Conservation (phyloP, 2,113 vertebrate genomes). For the Triplophysa dalaica region DNA sequence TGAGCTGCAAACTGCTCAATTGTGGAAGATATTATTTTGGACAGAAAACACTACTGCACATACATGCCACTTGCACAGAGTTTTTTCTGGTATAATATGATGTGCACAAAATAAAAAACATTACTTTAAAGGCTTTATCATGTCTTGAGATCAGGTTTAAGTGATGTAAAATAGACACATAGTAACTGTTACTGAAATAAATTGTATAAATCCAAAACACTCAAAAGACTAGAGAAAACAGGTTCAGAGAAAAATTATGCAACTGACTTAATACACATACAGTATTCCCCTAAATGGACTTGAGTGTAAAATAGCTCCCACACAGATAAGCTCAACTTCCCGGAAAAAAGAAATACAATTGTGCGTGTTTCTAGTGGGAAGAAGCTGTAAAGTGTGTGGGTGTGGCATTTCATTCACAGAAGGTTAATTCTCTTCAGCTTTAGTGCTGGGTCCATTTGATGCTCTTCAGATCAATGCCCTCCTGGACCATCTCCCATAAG, state of each 20-base stretch:
- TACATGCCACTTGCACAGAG: background rate
- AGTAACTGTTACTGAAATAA: background rate
- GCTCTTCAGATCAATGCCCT: conserved; percentile 94
- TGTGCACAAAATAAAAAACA: background rate
- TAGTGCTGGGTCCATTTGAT: conserved; percentile 98
- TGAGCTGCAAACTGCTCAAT: background rate
- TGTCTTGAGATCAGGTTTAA: background rate
- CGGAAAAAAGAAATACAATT: conserved; percentile 61
- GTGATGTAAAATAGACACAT: background rate
- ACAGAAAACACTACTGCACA: background rate
- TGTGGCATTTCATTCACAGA: background rate
- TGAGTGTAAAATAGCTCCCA: background rate
- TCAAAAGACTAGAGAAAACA: background rate
- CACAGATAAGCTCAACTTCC: conserved; percentile 18
- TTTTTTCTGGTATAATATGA: background rate
- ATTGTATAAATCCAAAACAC: background rate
- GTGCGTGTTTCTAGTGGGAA: conserved; percentile 71
- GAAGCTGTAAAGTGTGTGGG: background rate
- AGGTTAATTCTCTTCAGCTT: conserved; percentile 39
- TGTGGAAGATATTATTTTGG: background rate
- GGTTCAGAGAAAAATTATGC: background rate
- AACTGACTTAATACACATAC: background rate
- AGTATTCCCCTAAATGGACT: background rate
- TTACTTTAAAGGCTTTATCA: background rate
- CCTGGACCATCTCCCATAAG: conserved; percentile 98